These are phyloP conservation scores for Dicrurus megarhynchus DNA, from an alignment of 2,113 vertebrate genomes.

Conservation along the genomic window DNA sequence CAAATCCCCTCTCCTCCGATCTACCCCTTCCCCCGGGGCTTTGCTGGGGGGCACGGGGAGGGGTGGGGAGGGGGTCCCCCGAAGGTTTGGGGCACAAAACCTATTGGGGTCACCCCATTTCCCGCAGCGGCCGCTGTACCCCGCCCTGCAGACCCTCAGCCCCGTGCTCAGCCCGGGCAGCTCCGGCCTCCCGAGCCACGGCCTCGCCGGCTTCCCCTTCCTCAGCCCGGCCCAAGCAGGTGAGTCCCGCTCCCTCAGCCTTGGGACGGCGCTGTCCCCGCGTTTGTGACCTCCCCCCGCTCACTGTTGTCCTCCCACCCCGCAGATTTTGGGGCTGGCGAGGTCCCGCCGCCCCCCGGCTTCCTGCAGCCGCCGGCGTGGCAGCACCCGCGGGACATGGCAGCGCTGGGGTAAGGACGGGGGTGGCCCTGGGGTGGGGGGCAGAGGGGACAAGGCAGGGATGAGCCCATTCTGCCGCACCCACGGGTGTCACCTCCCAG, in stretches of 20 bases:
- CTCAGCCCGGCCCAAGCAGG: constrained; percentile 72
- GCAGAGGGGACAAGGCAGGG: background rate
- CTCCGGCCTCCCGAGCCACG: constrained; percentile 67
- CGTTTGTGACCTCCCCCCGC: rapidly evolving
- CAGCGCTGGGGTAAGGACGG: constrained; percentile 68
- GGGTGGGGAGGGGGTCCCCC: too few relatives aligned
- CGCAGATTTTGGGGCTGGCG: constrained; percentile 77
- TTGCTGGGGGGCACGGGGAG: background rate
- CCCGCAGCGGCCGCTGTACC: constrained; percentile 80
- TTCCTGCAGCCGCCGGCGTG: constrained; percentile 82
- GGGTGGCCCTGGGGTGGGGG: background rate
- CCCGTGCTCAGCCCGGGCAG: constrained; percentile 76
- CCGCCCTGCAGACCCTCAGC: constrained; percentile 76
- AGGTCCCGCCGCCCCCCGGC: constrained; percentile 61
- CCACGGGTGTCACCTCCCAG: background rate
- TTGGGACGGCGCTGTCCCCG: rapidly evolving
- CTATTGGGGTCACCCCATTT: background rate
- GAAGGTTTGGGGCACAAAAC: background rate
- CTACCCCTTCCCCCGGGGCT: background rate
- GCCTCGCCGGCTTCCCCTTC: constrained; percentile 75
- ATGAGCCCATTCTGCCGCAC: background rate
- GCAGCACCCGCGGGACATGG: constrained; percentile 71
- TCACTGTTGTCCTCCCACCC: background rate
- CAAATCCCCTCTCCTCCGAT: background rate
- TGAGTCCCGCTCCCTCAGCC: background rate